Base-by-base conservation (phyloP, 2,797 vertebrate genomes). In the Spinibarbus caldwelli region DNA sequence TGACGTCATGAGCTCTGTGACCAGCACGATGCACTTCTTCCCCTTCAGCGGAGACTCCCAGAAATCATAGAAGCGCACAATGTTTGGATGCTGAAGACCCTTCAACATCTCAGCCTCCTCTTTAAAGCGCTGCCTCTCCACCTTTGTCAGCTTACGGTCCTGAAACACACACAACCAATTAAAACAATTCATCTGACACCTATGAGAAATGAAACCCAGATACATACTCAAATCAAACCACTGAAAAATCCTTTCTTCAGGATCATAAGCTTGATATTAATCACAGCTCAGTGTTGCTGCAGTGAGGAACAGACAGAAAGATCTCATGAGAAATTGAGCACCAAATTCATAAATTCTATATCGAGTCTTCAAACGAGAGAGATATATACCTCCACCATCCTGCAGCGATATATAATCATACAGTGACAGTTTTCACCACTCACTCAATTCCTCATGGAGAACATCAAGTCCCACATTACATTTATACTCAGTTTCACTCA, bases 31-130 rank as follows among this genome's bases (percentile, higher is more conserved):
- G 91, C 96, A 99, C 31, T 98, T 97, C 89, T 98, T 98, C 83
- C 97, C 98, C 95, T 98, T 99, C 11, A 96, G 94, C 17, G 96
- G 96, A 1, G 96, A 98, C 90, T 99, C 98, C 98, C 98, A 99
- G 93, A 97, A 99, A 92, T 99, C 98, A 23, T 99, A 99, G 93
- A 99, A 99, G 45, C 98, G 96, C 84, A 99, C 98, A 0, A 99
- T 99, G 91, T 99, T 99, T 78, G 98, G 98, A 89, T 99, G 98
- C 83, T 99, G 98, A 6, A 99, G 96, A 64, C 98, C 98, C 91
- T 99, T 99, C 85, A 99, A 82, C 98, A 99, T 99, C 90, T 99
- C 98, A 0, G 98, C 98, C 93, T 99, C 98, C 90, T 99, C 98
- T 91, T 99, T 99, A 91, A 99, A 99, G 77, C 98, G 95, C 87